Percentiles rank a stretch among this genome's conserved stretches.
phyloP scores from a whole-genome alignment of 2,113 vertebrate genomes.

The Centropus unirufus region DNA sequence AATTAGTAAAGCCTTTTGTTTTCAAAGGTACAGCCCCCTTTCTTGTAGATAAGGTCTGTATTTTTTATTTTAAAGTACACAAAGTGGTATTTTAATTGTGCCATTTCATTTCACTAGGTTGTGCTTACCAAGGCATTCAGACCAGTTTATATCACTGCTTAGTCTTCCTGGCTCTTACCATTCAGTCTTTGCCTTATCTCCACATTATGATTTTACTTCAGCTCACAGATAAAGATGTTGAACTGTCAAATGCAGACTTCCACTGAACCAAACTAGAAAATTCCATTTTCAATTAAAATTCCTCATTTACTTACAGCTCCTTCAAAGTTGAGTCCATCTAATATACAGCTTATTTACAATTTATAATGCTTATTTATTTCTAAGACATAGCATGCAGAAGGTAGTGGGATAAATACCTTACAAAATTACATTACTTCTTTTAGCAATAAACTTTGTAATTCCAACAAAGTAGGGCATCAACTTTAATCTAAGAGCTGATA shows the following conservation, averaged over 20 bases:
- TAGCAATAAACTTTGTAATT: neutral
- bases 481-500: neutral
- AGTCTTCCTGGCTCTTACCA: neutral
- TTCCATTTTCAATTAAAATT: neutral
- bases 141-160: neutral
- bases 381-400: neutral
- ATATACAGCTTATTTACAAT: neutral
- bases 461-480: neutral
- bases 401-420: neutral
- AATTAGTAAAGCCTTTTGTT: neutral
- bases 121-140: neutral
- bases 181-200: neutral
- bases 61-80: neutral
- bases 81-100: neutral
- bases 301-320: neutral
- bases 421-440: neutral
- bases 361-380: neutral
- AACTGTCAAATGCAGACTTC: neutral
- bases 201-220: conserved; percentile 16
- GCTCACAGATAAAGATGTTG: neutral
- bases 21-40: neutral
- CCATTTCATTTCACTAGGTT: neutral
- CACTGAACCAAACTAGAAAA: neutral
- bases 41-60: neutral
- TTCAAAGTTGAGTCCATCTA: neutral